Percentiles rank a stretch among this genome's conserved stretches.
Evolutionary conservation across 2,797 vertebrate species (phyloP).

Genomic region (Sebastes aleutianus): DNA sequence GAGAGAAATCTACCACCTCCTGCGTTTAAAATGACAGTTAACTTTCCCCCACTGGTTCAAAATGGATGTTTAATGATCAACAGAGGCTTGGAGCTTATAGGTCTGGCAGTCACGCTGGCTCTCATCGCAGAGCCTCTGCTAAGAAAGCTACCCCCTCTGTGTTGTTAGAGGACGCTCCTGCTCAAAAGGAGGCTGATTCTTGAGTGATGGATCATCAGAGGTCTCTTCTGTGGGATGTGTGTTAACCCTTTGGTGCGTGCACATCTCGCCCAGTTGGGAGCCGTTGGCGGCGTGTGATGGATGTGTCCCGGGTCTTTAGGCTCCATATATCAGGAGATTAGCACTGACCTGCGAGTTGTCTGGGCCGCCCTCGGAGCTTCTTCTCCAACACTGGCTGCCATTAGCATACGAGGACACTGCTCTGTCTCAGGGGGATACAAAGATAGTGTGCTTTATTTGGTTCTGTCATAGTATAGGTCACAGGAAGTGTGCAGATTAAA

Average conservation of each 20-base stretch:
- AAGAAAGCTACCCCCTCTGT: slow-evolving; percentile 50
- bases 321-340: slow-evolving; percentile 85
- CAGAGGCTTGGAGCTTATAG: slow-evolving; percentile 63
- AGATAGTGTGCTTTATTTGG: slow-evolving; percentile 80
- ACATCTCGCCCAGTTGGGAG: slow-evolving; percentile 68
- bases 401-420: slow-evolving; percentile 79
- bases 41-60: slow-evolving; percentile 79
- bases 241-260: slow-evolving; percentile 78
- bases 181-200: slow-evolving; percentile 56
- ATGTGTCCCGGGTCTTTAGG: slow-evolving; percentile 78
- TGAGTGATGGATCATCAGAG: slow-evolving; percentile 81
- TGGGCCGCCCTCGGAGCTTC: slow-evolving; percentile 72
- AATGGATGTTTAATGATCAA: slow-evolving; percentile 83
- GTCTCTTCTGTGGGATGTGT: slow-evolving; percentile 64
- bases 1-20: slow-evolving; percentile 58
- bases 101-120: slow-evolving; percentile 62
- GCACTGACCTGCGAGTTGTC: slow-evolving; percentile 81
- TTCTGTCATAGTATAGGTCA: slow-evolving; percentile 64
- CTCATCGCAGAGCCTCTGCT: slow-evolving; percentile 39
- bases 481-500: slow-evolving; percentile 76
- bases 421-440: slow-evolving; percentile 70
- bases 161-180: slow-evolving; percentile 50
- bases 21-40: slow-evolving; percentile 78
- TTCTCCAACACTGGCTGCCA: slow-evolving; percentile 65
- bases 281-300: slow-evolving; percentile 75